These are phyloP conservation scores for Nyctereutes procyonoides DNA, from an alignment of 2,113 vertebrate genomes.

Conservation along the genomic window DNA sequence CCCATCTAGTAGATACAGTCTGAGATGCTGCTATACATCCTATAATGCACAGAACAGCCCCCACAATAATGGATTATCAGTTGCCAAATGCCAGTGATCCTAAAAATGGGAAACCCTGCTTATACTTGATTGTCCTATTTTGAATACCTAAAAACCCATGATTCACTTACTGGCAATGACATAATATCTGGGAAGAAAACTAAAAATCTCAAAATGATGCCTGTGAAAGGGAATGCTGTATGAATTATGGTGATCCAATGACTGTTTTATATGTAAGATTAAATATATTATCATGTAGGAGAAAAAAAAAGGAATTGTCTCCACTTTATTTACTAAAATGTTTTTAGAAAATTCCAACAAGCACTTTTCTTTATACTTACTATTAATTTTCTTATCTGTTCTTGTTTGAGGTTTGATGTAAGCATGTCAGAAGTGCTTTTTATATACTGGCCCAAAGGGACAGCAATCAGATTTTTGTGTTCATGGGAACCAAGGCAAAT, in stretches of 20 bases:
- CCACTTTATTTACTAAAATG: not conserved
- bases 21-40: not conserved
- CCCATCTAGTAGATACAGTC: not conserved
- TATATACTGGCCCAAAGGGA: not conserved
- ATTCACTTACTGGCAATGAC: not conserved
- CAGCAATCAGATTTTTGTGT: not conserved
- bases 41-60: not conserved
- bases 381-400: not conserved
- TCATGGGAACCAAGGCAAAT: not conserved
- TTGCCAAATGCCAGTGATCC: not conserved
- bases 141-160: not conserved
- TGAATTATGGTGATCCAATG: not conserved
- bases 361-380: not conserved
- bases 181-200: not conserved
- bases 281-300: not conserved
- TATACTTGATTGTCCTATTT: not conserved
- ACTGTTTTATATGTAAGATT: not conserved
- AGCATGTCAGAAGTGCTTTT: not conserved
- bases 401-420: not conserved
- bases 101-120: not conserved
- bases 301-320: constrained; percentile 3
- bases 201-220: not conserved
- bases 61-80: too few species aligned
- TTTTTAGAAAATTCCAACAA: constrained; percentile 17
- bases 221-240: not conserved